A percentile compares a stretch with the other conserved stretches of the same genome.
Evolutionary conservation across 2,113 vertebrate genomes (phyloP).

Genomic region (Eudorcas thomsonii): DNA sequence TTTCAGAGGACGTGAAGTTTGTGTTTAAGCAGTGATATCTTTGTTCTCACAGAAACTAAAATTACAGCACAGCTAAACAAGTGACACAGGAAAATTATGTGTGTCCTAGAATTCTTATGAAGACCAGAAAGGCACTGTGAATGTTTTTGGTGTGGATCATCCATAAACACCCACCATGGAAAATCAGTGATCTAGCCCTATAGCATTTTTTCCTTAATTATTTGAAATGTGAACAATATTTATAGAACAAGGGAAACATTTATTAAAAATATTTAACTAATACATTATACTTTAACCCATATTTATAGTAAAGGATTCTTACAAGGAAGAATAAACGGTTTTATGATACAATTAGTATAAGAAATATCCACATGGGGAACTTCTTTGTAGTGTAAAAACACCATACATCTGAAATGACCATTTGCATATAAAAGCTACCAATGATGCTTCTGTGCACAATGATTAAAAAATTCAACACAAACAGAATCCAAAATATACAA

Average conservation of each 20-base stretch:
- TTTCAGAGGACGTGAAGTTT: slow-evolving; percentile 2
- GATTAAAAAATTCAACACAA: slow-evolving; percentile 84
- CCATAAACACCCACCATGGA: background rate
- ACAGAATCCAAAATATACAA: slow-evolving; percentile 88
- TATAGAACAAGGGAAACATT: slow-evolving; percentile 92
- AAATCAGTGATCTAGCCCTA: background rate
- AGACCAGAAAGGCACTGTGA: background rate
- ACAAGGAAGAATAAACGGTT: slow-evolving; percentile 98
- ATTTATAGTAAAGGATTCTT: slow-evolving; percentile 99
- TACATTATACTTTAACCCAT: slow-evolving; percentile 98
- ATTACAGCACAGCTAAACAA: background rate
- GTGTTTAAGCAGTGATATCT: background rate
- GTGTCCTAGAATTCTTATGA: background rate
- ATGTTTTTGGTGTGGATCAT: background rate
- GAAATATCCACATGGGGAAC: slow-evolving; percentile 91
- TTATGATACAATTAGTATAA: slow-evolving; percentile 95
- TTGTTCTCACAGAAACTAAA: slow-evolving; percentile 1
- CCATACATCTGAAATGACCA: slow-evolving; percentile 89
- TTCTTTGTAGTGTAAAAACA: slow-evolving; percentile 94
- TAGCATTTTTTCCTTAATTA: slow-evolving; percentile 4
- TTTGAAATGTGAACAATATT: slow-evolving; percentile 59
- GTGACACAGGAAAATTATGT: background rate
- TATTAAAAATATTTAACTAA: slow-evolving; percentile 99
- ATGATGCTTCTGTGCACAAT: slow-evolving; percentile 86
- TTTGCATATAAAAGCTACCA: slow-evolving; percentile 87